Evolutionary conservation across 2,797 vertebrate genomes (phyloP).

Genomic region (Manis pentadactyla): DNA sequence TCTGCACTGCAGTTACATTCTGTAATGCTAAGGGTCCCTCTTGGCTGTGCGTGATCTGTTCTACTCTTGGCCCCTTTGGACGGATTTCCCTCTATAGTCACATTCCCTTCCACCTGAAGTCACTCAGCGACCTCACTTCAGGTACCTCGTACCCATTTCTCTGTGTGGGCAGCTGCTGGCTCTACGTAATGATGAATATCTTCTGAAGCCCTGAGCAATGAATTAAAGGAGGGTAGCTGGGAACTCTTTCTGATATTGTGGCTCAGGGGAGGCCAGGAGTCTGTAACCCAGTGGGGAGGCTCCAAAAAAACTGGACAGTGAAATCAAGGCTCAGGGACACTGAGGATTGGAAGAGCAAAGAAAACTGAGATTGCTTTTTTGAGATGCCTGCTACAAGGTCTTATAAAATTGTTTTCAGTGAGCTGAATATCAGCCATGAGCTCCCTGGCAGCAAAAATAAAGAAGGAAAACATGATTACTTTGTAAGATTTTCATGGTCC

Average conservation of each 20-base stretch:
- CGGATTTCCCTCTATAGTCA: neutral
- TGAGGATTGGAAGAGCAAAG: neutral
- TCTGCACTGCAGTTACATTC: neutral
- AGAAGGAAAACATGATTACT: slow-evolving; percentile 1
- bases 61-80: neutral
- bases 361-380: neutral
- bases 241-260: neutral
- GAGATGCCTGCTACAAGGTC: neutral
- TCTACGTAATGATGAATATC: neutral
- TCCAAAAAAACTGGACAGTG: neutral
- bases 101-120: neutral
- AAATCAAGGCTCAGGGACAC: neutral
- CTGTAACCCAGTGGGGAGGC: neutral
- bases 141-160: neutral
- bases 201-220: neutral
- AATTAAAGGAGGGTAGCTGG: neutral
- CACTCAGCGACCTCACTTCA: neutral
- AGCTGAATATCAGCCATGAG: neutral
- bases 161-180: neutral
- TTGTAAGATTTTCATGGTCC: neutral
- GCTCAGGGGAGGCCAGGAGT: neutral
- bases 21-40: neutral
- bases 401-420: neutral
- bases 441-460: neutral
- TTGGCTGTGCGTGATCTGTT: neutral